Conservation (phyloP, 2,113 vertebrate genomes). For the Panthera uncia region DNA sequence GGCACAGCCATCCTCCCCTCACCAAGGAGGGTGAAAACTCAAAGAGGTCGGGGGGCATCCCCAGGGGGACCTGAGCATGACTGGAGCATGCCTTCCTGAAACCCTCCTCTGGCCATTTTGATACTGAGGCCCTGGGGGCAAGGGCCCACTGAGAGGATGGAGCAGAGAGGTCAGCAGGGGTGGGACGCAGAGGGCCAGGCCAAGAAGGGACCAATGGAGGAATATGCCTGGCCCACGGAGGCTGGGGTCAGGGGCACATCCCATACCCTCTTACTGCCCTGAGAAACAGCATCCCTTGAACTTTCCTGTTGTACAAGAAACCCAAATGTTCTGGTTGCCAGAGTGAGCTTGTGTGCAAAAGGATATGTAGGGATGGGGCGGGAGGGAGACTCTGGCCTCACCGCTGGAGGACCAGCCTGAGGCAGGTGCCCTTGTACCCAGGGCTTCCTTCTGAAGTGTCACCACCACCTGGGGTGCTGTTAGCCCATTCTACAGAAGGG, state of each 20-base stretch:
- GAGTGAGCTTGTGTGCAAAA: neutral
- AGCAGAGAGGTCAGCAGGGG: neutral
- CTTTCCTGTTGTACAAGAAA: neutral
- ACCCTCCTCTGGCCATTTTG: neutral
- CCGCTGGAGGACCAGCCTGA: neutral
- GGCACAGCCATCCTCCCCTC: too few relatives aligned
- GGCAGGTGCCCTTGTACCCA: neutral
- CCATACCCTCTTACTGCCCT: neutral
- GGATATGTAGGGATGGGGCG: neutral
- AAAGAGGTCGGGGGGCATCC: neutral
- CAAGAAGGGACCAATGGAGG: neutral
- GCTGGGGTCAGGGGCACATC: accelerated
- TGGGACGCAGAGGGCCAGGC: neutral
- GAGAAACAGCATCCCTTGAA: neutral
- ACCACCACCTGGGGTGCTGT: neutral
- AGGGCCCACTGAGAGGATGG: neutral
- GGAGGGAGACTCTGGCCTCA: neutral
- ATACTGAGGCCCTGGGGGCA: neutral
- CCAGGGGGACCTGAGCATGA: accelerated
- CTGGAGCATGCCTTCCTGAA: neutral
- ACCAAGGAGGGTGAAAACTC: neutral
- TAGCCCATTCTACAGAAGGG: neutral
- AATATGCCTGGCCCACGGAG: neutral
- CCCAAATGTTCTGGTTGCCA: neutral
- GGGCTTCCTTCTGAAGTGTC: neutral